Base-by-base conservation (phyloP, 2,113 vertebrate species). In the Phylloscopus whistleri region DNA sequence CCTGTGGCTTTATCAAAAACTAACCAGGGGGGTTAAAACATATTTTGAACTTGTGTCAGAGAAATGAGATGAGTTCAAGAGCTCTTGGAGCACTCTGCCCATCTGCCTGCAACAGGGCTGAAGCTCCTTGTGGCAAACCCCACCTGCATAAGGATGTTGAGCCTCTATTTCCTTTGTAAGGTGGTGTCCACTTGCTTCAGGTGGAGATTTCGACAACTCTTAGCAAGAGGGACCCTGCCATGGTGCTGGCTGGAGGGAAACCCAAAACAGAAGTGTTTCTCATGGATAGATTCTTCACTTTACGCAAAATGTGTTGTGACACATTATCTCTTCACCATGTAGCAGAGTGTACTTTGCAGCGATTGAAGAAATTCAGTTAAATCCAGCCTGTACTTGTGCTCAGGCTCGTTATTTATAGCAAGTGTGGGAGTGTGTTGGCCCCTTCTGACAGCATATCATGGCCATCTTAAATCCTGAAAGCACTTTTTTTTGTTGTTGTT, bases 361-460 rank as follows among this genome's bases (percentile, higher is more conserved):
- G 31, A 96, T 66, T 90, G 93, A 95, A 96, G 88, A 81, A 94
- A 93, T 76, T 90, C 83, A 67, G 73, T 90, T 86, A 95, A 94
- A 96, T 89, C 80, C 52, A 95, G 93, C 80, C 88, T 92, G 90
- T 23, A 33, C 94, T 91, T 96, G 94, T 92, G 92, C 46, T 96
- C 93, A 85, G 80, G 64, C 39, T 88, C 0, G 44, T 92, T 96
- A 97, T 97, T 97, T 97, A 94, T 97, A 96, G 95, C 53, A 62
- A 87, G 95, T 21, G 96, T 96, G 92, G 96, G 94, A 96, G 94
- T 93, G 80, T 97, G 95, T 93, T 95, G 96, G 96, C 96, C 95
- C 89, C 76, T 94, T 95, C 84, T 96, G 96, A 97, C 94, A 96
- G 92, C 93, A 75, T 78, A 95, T 95, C 94, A 92, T 94, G 95